Evolutionary conservation across 2,113 vertebrate genomes (phyloP).

Genomic region (Xenopus borealis): DNA sequence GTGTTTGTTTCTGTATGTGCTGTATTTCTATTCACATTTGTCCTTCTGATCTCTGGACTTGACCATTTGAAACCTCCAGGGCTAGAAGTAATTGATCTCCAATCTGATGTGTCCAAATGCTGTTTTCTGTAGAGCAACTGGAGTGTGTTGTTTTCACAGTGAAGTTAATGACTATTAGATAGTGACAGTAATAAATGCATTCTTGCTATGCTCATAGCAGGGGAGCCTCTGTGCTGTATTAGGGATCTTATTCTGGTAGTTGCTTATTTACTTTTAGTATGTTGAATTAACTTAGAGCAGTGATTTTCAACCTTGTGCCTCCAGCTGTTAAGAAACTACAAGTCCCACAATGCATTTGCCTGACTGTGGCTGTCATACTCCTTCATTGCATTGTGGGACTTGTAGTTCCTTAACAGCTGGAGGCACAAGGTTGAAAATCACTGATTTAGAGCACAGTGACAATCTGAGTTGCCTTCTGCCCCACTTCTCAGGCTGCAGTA

Average conservation of each 20-base stretch:
- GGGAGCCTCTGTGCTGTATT: background rate
- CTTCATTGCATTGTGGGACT: too few species aligned
- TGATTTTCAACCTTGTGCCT: too few species aligned
- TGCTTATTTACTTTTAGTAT: background rate
- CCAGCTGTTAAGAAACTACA: too few species aligned
- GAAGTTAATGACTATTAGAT: background rate
- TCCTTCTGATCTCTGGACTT: background rate
- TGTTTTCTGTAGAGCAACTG: conserved; percentile 8
- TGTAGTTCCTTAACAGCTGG: too few species aligned
- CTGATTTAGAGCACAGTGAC: conserved; percentile 17
- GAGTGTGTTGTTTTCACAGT: background rate
- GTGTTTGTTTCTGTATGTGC: conserved; percentile 18
- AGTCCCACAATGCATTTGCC: too few species aligned
- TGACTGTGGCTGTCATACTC: too few species aligned
- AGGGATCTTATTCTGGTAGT: background rate
- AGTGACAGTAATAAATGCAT: conserved; percentile 11
- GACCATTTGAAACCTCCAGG: background rate
- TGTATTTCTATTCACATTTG: background rate
- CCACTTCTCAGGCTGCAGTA: background rate
- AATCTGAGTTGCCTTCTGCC: background rate
- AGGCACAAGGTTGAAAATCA: too few species aligned
- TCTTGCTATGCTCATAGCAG: conserved; percentile 2
- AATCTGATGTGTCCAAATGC: background rate
- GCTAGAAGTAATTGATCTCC: background rate
- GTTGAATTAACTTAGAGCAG: background rate